phyloP scores from a whole-genome alignment of 2,888 invertebrate species.

The Heliconius ismenius region DNA sequence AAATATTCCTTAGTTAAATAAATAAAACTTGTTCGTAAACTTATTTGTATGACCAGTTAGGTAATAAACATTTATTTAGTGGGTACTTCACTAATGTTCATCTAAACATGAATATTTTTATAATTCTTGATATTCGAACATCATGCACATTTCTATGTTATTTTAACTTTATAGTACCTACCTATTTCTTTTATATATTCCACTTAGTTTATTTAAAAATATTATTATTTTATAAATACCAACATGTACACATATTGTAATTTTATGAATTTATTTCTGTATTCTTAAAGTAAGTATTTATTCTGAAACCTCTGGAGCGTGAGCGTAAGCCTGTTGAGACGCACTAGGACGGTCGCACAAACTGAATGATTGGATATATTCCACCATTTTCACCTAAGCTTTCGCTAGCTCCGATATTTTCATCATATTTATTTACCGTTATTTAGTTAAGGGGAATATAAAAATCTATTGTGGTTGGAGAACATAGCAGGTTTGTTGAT shows the following conservation, averaged over 20 bases:
- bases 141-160: background rate
- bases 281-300: constrained; percentile 37
- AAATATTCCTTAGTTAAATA: background rate
- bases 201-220: background rate
- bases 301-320: constrained; percentile 39
- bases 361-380: constrained; percentile 56
- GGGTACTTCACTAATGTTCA: background rate
- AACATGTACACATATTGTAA: background rate
- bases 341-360: constrained; percentile 55
- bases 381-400: constrained; percentile 36
- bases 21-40: background rate
- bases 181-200: background rate
- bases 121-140: background rate
- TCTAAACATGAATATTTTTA: background rate
- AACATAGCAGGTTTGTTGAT: constrained; percentile 8
- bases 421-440: constrained; percentile 33
- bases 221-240: background rate
- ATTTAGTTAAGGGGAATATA: constrained; percentile 27
- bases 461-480: constrained; percentile 16
- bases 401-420: constrained; percentile 32
- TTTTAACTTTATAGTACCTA: no score
- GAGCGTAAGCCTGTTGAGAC: constrained; percentile 45
- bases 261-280: constrained; percentile 26
- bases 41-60: background rate
- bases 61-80: background rate